Evolutionary conservation across 2,797 vertebrate genomes (phyloP), one percentile per base, ranked within the genome.

Genomic region (Gadopsis bispinosus): DNA sequence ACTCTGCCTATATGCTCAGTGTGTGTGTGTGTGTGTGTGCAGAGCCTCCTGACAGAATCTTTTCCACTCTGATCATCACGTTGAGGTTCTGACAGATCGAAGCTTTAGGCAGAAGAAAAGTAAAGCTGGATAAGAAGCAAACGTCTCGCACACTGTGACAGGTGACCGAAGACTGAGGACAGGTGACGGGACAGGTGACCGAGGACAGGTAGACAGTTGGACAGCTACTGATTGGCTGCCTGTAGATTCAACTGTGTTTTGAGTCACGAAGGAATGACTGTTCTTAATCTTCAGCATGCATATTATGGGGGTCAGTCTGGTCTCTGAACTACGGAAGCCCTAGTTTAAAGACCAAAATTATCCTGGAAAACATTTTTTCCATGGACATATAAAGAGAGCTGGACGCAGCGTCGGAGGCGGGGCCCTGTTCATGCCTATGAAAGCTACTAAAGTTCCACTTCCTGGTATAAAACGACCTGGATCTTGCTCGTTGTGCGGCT

Each of bases 1-100:
- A 35, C 69, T 43, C 70, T 65, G 69, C 56, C 43, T 60, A 62
- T 64, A 75, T 60, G 61, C 69, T 77, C 37, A 39, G 53, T 33
- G 4, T 41, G 56, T 37, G 66, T 62, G 58, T 64, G 45, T 37
- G 54, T 56, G 60, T 35, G 59, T 37, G 47, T n/a, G 3, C 0
- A 0, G 20, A 50, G 69, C 72, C 72, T 83, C 59, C 50, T 66
- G 79, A 77, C 81, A 75, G 62, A 83, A 61, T 61, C 35, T n/a
- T 19, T 54, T 66, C 29, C 19, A 20, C 66, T 75, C 66, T 71
- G 41, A 79, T 76, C 50, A 63, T 79, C 68, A 76, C 65, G 76
- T 20, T 14, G 43, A 68, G 56, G 8, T 17, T 50, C 31, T 75
- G 73, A 84, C 51, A 56, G 53, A 51, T 13, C 1, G 45, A 71